phyloP scores from a whole-genome alignment of 1,140 invertebrate genomes.

The Drosophila funebris region DNA sequence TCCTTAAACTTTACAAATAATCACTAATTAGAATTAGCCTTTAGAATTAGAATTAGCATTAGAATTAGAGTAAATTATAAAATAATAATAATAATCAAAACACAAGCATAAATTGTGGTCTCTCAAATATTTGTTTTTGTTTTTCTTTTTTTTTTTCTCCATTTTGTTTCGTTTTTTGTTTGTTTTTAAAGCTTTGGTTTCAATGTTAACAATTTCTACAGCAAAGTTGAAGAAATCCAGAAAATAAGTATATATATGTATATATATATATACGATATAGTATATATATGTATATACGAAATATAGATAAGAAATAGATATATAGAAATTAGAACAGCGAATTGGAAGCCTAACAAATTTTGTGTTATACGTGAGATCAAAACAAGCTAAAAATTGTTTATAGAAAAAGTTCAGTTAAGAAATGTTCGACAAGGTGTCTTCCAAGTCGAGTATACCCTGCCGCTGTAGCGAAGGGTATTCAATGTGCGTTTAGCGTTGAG shows the following conservation, averaged over 20 bases:
- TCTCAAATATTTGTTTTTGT: slow-evolving; percentile 49
- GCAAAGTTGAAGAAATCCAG: slow-evolving; percentile 52
- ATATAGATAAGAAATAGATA: slow-evolving; percentile 2
- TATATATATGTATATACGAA: slow-evolving; percentile 9
- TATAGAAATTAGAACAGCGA: slow-evolving; percentile 31
- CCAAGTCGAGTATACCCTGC: not conserved
- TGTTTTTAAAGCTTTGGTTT: slow-evolving; percentile 76
- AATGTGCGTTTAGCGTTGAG: slow-evolving; percentile 50
- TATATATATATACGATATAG: slow-evolving; percentile 3
- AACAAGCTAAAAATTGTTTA: slow-evolving; percentile 53
- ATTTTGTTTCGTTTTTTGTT: slow-evolving; percentile 10
- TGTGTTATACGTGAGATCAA: slow-evolving; percentile 69
- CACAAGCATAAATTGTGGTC: slow-evolving; percentile 62
- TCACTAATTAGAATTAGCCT: slow-evolving; percentile 27
- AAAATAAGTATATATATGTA: slow-evolving; percentile 21
- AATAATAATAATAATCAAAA: slow-evolving; percentile 53
- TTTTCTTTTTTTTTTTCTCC: slow-evolving; percentile 13
- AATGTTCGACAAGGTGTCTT: not conserved
- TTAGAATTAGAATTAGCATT: slow-evolving; percentile 36
- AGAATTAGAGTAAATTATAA: slow-evolving; percentile 41
- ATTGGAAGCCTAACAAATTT: slow-evolving; percentile 54
- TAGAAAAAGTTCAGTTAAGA: slow-evolving; percentile 18
- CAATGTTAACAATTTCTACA: slow-evolving; percentile 74
- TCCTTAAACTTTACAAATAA: slow-evolving; percentile 37
- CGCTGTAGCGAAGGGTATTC: not conserved